These are phyloP conservation scores for Xenotilapia flavipinnis DNA, from an alignment of 2,113 vertebrate species.

Conservation along the genomic window DNA sequence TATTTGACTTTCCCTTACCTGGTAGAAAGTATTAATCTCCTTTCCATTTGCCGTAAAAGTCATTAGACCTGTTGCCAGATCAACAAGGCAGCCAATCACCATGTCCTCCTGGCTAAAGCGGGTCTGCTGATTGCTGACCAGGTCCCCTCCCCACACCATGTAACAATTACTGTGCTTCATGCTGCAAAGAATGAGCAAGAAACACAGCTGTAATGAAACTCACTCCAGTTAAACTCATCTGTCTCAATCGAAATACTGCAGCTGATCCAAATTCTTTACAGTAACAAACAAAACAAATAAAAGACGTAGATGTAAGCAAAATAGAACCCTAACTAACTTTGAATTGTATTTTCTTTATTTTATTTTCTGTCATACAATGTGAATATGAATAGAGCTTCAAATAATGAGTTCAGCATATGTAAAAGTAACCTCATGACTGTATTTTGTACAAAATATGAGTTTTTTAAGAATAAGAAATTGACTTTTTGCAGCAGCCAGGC, in stretches of 20 bases:
- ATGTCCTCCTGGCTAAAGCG: slow-evolving; percentile 87
- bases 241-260: rapidly evolving
- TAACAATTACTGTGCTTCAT: slow-evolving; percentile 94
- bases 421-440: background rate
- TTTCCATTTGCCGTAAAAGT: slow-evolving; percentile 92
- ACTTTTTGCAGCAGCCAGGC: background rate
- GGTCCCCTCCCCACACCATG: slow-evolving; percentile 94
- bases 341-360: background rate
- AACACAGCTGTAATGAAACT: background rate
- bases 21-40: slow-evolving; percentile 94
- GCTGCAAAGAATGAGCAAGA: slow-evolving; percentile 52
- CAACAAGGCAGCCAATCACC: slow-evolving; percentile 88
- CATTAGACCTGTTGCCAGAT: slow-evolving; percentile 91
- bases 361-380: background rate
- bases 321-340: background rate
- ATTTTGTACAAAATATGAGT: background rate
- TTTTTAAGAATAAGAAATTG: background rate
- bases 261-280: background rate
- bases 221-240: background rate
- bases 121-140: slow-evolving; percentile 82
- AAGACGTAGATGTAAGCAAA: background rate
- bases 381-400: background rate
- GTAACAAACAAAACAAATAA: background rate
- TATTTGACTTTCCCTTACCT: slow-evolving; percentile 64
- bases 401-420: background rate